Evolutionary conservation across 2,888 invertebrate genomes (phyloP).

Genomic region (Spialia ferax): DNA sequence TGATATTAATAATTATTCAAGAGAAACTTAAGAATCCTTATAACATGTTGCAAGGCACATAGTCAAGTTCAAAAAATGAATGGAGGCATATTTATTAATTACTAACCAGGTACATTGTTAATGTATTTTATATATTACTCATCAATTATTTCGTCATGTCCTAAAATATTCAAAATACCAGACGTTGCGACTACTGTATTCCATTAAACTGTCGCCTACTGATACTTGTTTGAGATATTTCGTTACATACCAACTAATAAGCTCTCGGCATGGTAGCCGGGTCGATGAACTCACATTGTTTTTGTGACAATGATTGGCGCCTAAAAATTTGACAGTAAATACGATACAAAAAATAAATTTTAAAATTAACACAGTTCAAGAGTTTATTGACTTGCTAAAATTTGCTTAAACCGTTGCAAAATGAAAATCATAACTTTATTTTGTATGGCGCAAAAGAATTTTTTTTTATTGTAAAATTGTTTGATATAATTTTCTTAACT

Average conservation of each 20-base stretch:
- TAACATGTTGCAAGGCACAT: too few species aligned
- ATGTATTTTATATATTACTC: too few species aligned
- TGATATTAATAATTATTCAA: too few species aligned
- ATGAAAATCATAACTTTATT: too few species aligned
- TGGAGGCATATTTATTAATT: too few species aligned
- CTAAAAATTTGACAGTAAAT: conserved; percentile 17
- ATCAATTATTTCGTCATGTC: conserved; percentile 16
- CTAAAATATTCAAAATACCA: conserved; percentile 32
- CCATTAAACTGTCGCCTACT: conserved; percentile 50
- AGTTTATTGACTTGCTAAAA: conserved; percentile 8
- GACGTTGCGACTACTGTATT: conserved; percentile 57
- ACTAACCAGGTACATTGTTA: too few species aligned
- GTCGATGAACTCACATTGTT: conserved; percentile 29
- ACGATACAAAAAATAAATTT: conserved; percentile 8
- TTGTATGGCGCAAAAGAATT: too few species aligned
- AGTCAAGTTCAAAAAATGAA: too few species aligned
- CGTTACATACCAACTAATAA: conserved; percentile 54
- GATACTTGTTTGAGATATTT: conserved; percentile 39
- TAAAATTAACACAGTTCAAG: not conserved
- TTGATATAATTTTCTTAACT: too few species aligned
- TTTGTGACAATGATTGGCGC: conserved; percentile 30
- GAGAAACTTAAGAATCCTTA: too few species aligned
- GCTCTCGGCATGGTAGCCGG: conserved; percentile 50
- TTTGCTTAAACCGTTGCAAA: too few species aligned
- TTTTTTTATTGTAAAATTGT: too few species aligned